Percentiles rank a stretch among this genome's conserved stretches.
Conservation (phyloP, 35 echinoderm and acorn worm species). For the Apostichopus japonicus region DNA sequence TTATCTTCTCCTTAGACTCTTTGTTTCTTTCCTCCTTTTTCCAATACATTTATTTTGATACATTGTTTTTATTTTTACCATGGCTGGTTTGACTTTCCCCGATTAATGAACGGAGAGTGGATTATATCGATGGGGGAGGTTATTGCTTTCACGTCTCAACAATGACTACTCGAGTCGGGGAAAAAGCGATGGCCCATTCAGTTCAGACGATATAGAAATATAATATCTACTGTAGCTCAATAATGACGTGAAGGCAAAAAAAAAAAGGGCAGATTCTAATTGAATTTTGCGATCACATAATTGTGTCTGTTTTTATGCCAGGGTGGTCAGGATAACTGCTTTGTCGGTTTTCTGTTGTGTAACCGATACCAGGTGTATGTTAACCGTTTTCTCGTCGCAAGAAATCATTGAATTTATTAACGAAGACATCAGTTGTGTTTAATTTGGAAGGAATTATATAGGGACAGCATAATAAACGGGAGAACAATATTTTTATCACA, state of each 20-base stretch:
- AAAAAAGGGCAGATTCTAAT: constrained; percentile 31
- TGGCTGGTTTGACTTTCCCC: not conserved
- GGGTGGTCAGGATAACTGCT: not conserved
- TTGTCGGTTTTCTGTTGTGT: not conserved
- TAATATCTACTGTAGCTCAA: constrained; percentile 9
- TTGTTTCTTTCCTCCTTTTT: not conserved
- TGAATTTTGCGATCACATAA: constrained; percentile 31
- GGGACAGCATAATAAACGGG: not conserved
- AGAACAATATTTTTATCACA: not conserved
- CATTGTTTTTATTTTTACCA: not conserved
- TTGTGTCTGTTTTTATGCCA: not conserved
- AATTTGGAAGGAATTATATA: not conserved
- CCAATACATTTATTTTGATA: not conserved
- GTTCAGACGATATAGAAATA: not conserved
- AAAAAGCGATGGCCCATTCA: not conserved
- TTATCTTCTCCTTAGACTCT: not conserved
- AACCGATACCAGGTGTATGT: not conserved
- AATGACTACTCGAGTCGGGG: not conserved
- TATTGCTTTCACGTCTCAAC: not conserved
- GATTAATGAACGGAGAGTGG: not conserved
- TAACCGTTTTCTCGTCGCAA: not conserved
- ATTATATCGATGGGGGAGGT: not conserved
- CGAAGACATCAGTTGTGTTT: not conserved
- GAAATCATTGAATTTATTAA: not conserved
- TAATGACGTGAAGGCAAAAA: not conserved